Conservation (phyloP, 30 jellyfish, hydroid and myxozoan species). For the Aurelia sp. region DNA sequence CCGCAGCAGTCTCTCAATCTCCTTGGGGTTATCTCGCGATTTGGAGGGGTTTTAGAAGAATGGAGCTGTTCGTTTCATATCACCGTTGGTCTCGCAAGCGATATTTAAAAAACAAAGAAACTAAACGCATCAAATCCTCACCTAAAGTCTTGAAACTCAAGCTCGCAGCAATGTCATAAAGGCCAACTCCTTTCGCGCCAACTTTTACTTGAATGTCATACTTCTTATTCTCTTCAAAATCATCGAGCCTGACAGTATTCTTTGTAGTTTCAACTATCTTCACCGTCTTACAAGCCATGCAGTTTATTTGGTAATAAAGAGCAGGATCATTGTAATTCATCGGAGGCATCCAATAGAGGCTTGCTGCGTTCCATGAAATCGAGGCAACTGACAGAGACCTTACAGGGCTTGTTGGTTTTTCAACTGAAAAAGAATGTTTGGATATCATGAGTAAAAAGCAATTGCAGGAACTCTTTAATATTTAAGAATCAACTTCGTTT, state of each 20-base stretch:
- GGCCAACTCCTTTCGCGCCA: constrained; percentile 51
- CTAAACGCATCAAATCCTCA: not conserved
- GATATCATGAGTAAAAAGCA: not conserved
- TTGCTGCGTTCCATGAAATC: constrained; percentile 28
- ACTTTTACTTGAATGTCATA: constrained; percentile 23
- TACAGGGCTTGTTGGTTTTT: constrained; percentile 34
- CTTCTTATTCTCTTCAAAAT: constrained; percentile 3
- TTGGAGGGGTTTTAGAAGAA: too few species aligned
- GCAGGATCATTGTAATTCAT: constrained; percentile 33
- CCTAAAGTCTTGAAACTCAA: constrained; percentile 21
- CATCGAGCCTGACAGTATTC: not conserved
- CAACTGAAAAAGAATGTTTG: constrained; percentile 21
- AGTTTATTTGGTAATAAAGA: not conserved
- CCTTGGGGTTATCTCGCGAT: too few species aligned
- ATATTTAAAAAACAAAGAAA: too few species aligned
- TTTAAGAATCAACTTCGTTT: too few species aligned
- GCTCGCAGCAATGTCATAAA: not conserved
- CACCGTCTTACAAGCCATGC: not conserved
- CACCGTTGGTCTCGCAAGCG: too few species aligned
- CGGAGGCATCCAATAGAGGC: constrained; percentile 53
- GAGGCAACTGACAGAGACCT: constrained; percentile 1
- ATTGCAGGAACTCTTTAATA: too few species aligned
- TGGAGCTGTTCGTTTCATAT: too few species aligned
- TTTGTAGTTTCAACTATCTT: constrained; percentile 1
- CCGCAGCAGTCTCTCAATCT: too few species aligned